Evolutionary conservation across 2,797 vertebrate genomes (phyloP).

Genomic region (Ataeniobius toweri): DNA sequence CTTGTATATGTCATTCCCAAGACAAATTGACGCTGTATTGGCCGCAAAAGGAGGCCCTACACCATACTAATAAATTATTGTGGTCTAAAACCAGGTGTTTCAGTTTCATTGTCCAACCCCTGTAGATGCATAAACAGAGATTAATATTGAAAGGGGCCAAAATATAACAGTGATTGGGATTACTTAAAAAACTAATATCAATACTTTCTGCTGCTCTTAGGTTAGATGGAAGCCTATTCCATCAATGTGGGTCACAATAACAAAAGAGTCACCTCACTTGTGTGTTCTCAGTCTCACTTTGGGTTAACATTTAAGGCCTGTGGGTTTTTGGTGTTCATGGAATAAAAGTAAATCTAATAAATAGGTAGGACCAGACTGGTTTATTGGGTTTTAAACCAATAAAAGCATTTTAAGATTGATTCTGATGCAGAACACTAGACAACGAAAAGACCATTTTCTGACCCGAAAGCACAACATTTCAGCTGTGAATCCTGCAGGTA

Average conservation of each 20-base stretch:
- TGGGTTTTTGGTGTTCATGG: neutral
- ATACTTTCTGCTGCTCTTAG: neutral
- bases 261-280: slow-evolving; percentile 3
- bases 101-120: too few relatives aligned
- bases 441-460: neutral
- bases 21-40: too few relatives aligned
- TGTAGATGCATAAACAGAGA: neutral
- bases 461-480: neutral
- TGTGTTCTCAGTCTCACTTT: slow-evolving; percentile 2
- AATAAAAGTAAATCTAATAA: neutral
- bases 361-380: neutral
- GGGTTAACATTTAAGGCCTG: neutral
- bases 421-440: slow-evolving; percentile 1
- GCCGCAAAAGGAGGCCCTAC: too few relatives aligned
- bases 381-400: slow-evolving; percentile 8
- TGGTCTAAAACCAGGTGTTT: too few relatives aligned
- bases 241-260: neutral
- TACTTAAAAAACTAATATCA: neutral
- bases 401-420: slow-evolving; percentile 3
- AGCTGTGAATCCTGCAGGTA: neutral
- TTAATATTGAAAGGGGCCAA: neutral
- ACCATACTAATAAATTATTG: too few relatives aligned
- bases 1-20: too few relatives aligned
- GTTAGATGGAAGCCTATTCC: neutral
- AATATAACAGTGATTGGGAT: neutral